Evolutionary conservation across 2,888 invertebrate species (phyloP).

Genomic region (Panzeria rudis): DNA sequence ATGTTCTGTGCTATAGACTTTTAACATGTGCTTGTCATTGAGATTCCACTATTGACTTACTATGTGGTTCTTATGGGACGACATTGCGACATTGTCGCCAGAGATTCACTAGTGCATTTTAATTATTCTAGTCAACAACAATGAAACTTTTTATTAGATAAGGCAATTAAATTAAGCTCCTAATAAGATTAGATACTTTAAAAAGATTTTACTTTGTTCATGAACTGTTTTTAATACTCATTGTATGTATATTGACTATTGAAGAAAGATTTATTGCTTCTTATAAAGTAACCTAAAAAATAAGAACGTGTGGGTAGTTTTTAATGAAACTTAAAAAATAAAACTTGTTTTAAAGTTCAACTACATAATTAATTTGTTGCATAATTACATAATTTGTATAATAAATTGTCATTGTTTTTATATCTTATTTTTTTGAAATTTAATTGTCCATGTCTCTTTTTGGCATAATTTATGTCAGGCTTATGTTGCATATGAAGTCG

Average conservation of each 20-base stretch:
- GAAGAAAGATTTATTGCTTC: neutral
- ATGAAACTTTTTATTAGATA: no score
- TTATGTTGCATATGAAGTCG: constrained; percentile 20
- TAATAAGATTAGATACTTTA: no score
- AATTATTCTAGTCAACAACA: no score
- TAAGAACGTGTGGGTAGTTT: constrained; percentile 24
- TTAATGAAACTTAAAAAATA: constrained; percentile 16
- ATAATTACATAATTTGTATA: constrained; percentile 34
- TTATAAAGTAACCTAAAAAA: neutral
- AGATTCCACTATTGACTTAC: no score
- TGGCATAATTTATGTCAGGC: constrained; percentile 44
- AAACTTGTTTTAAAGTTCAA: constrained; percentile 32
- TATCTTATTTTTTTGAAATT: constrained; percentile 10
- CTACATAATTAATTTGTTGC: constrained; percentile 34
- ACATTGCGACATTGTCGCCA: no score
- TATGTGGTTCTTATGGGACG: no score
- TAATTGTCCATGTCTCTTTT: constrained; percentile 23
- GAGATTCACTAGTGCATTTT: no score
- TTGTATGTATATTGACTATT: neutral
- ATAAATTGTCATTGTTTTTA: constrained; percentile 2
- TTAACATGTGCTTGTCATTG: no score
- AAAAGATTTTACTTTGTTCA: no score
- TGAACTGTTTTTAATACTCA: neutral
- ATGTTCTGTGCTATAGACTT: no score
- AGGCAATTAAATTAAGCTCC: no score